These are phyloP conservation scores for Coptotermes formosanus DNA, from an alignment of 1,140 invertebrate genomes.

Conservation along the genomic window DNA sequence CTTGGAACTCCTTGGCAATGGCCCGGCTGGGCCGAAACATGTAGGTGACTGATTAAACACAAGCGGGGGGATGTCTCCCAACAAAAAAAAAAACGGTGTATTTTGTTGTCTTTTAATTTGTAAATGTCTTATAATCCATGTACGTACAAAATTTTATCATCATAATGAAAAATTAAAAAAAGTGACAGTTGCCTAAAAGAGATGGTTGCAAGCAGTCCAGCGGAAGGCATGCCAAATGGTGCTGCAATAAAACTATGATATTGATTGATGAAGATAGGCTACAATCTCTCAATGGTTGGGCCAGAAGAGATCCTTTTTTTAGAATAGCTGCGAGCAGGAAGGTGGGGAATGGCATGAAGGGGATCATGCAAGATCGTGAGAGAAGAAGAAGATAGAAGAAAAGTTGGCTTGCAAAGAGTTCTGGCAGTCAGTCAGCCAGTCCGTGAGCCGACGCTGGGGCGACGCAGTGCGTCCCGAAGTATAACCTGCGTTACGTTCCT, in stretches of 20 bases:
- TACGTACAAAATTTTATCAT: neutral
- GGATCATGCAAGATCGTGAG: neutral
- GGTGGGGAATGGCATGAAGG: neutral
- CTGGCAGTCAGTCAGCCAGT: neutral
- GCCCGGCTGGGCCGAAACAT: too few relatives aligned
- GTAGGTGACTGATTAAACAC: too few relatives aligned
- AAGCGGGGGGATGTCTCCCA: too few relatives aligned
- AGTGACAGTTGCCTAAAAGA: too few relatives aligned
- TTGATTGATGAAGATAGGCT: neutral
- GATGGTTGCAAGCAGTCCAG: neutral
- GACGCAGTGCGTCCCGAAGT: neutral
- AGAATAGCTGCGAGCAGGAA: neutral
- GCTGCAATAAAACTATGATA: neutral
- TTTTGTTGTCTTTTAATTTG: too few relatives aligned
- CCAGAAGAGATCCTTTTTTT: slow-evolving; percentile 1
- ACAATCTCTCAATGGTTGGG: slow-evolving; percentile 14
- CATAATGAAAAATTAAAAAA: neutral
- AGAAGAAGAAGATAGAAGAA: neutral
- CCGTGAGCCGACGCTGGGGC: neutral
- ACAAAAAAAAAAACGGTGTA: too few relatives aligned
- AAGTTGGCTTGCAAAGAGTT: neutral
- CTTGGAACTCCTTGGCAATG: too few relatives aligned
- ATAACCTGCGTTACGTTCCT: neutral
- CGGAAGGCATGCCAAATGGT: neutral
- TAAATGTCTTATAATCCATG: too few relatives aligned